These are phyloP conservation scores for Quadroppia sp. DNA, from an alignment of 2,888 invertebrate species.

Conservation along the genomic window DNA sequence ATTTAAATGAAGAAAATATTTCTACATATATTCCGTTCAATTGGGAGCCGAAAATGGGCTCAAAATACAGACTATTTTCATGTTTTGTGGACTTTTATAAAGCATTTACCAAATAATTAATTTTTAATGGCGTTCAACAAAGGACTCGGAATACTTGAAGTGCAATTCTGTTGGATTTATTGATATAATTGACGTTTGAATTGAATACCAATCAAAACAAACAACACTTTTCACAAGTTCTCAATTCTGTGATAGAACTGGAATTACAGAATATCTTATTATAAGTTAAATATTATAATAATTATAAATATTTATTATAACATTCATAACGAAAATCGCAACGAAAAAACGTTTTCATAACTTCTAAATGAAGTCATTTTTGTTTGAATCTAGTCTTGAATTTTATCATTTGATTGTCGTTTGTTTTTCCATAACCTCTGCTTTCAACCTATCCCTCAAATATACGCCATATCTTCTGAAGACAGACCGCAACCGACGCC, in stretches of 20 bases:
- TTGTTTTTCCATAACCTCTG: neutral
- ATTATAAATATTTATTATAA: conserved; percentile 11
- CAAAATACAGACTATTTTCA: conserved; percentile 31
- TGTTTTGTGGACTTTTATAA: conserved; percentile 28
- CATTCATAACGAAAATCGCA: conserved; percentile 22
- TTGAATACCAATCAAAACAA: conserved; percentile 36
- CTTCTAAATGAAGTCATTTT: neutral
- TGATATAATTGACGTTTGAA: conserved; percentile 15
- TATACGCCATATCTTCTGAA: neutral
- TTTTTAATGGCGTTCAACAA: conserved; percentile 22
- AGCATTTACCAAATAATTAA: conserved; percentile 25
- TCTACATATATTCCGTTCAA: conserved; percentile 28
- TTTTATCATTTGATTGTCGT: neutral
- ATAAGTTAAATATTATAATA: neutral
- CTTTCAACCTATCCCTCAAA: neutral
- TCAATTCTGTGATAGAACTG: conserved; percentile 32
- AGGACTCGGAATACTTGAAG: conserved; percentile 31
- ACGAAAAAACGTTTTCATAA: conserved; percentile 21
- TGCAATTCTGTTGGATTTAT: conserved; percentile 29
- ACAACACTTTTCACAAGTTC: conserved; percentile 19
- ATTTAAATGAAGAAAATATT: conserved; percentile 29
- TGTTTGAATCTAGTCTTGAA: conserved; percentile 26
- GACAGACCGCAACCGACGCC: neutral
- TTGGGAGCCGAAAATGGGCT: neutral
- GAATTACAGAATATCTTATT: conserved; percentile 29